Percentiles rank a stretch among this genome's conserved stretches.
Conservation (phyloP, 1,140 invertebrate genomes). For the Matsumurasca onukii region DNA sequence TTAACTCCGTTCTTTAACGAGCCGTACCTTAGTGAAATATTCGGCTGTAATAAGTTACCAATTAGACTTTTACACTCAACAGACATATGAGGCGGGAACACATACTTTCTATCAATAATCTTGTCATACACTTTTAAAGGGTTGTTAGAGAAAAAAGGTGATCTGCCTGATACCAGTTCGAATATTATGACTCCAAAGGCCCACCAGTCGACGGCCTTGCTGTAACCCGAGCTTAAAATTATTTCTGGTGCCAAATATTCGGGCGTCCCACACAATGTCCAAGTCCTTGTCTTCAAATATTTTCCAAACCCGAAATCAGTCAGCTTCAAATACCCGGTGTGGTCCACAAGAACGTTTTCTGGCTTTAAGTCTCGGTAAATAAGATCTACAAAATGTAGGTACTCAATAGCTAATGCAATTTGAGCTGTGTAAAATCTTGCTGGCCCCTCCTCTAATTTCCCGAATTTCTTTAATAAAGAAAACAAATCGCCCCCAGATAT, state of each 20-base stretch:
- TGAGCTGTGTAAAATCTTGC: constrained; percentile 92
- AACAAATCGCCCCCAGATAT: constrained; percentile 85
- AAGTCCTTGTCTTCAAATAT: constrained; percentile 61
- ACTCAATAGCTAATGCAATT: constrained; percentile 89
- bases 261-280: constrained; percentile 94
- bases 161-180: constrained; percentile 81
- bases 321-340: constrained; percentile 66
- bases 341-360: constrained; percentile 90
- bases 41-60: constrained; percentile 80
- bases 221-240: constrained; percentile 93
- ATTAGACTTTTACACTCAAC: constrained; percentile 83
- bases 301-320: constrained; percentile 42
- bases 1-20: constrained; percentile 78
- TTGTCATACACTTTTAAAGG: constrained; percentile 91
- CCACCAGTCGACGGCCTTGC: constrained; percentile 97
- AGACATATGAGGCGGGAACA: constrained; percentile 65
- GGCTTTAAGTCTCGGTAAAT: constrained; percentile 95
- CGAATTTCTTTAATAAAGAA: constrained; percentile 66
- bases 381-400: constrained; percentile 87
- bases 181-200: constrained; percentile 85
- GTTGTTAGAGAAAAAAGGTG: constrained; percentile 83
- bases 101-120: constrained; percentile 75
- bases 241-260: constrained; percentile 96
- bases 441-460: constrained; percentile 77
- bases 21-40: constrained; percentile 85